Percentiles rank a stretch among this genome's conserved stretches.
These are phyloP conservation scores for Daubentonia madagascariensis DNA, from an alignment of 2,113 vertebrate species.

Conservation along the genomic window DNA sequence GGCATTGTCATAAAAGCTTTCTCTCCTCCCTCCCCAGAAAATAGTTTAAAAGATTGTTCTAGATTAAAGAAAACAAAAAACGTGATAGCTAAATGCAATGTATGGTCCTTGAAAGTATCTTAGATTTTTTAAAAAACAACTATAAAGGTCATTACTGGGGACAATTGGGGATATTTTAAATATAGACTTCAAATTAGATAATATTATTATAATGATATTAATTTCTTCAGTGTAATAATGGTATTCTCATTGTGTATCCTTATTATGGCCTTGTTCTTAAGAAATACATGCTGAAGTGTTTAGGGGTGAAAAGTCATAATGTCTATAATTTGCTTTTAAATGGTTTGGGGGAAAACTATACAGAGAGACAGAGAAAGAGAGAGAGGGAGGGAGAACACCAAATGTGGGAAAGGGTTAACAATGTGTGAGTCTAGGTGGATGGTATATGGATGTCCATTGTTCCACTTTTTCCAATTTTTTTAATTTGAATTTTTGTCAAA, in stretches of 20 bases:
- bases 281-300: neutral
- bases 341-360: neutral
- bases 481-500: neutral
- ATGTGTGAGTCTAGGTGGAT: neutral
- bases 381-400: neutral
- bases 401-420: neutral
- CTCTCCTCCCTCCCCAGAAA: neutral
- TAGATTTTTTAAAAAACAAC: neutral
- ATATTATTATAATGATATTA: neutral
- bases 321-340: neutral
- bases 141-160: neutral
- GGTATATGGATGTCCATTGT: neutral
- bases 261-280: neutral
- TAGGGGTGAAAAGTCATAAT: neutral
- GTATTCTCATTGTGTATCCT: neutral
- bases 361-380: neutral
- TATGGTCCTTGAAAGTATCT: neutral
- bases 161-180: neutral
- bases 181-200: neutral
- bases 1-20: neutral
- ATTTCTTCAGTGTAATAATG: neutral
- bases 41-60: neutral
- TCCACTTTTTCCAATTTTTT: neutral
- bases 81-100: neutral
- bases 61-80: neutral